These are phyloP conservation scores for Drosophila ficusphila DNA, from an alignment of 1,140 invertebrate genomes.

Conservation along the genomic window DNA sequence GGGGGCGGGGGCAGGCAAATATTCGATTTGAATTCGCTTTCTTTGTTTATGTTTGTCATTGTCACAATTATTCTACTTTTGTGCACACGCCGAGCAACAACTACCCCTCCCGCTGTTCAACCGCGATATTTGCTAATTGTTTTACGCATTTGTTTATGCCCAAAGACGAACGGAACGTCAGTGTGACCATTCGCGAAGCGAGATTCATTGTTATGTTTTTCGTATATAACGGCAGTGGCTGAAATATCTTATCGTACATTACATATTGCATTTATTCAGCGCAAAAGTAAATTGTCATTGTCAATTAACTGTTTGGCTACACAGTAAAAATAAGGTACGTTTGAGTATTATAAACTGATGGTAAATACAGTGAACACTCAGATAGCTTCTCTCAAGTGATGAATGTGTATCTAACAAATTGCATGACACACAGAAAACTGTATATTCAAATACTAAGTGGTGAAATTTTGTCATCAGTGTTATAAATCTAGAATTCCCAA, in stretches of 20 bases:
- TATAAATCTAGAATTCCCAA: not conserved
- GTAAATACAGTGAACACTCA: not conserved
- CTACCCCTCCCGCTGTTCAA: constrained; percentile 3
- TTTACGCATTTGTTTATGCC: constrained; percentile 75
- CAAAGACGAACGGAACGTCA: not conserved
- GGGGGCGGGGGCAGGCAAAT: not conserved
- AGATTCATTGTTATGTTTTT: constrained; percentile 57
- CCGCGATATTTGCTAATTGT: constrained; percentile 5
- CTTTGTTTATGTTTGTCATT: constrained; percentile 71
- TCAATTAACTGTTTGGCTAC: constrained; percentile 6
- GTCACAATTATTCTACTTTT: constrained; percentile 61
- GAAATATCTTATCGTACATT: constrained; percentile 53
- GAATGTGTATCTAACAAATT: not conserved
- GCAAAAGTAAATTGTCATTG: constrained; percentile 25
- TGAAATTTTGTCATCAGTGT: not conserved
- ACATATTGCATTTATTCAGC: constrained; percentile 33
- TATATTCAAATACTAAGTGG: not conserved
- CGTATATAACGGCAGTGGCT: constrained; percentile 46
- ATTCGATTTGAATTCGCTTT: constrained; percentile 26
- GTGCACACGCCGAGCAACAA: constrained; percentile 37
- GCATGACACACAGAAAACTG: not conserved
- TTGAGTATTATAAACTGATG: not conserved
- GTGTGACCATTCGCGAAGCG: constrained; percentile 37
- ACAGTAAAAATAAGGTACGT: constrained; percentile 11
- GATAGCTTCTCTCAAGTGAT: not conserved